Conservation (phyloP, 1,140 invertebrate genomes). For the Atta texana region DNA sequence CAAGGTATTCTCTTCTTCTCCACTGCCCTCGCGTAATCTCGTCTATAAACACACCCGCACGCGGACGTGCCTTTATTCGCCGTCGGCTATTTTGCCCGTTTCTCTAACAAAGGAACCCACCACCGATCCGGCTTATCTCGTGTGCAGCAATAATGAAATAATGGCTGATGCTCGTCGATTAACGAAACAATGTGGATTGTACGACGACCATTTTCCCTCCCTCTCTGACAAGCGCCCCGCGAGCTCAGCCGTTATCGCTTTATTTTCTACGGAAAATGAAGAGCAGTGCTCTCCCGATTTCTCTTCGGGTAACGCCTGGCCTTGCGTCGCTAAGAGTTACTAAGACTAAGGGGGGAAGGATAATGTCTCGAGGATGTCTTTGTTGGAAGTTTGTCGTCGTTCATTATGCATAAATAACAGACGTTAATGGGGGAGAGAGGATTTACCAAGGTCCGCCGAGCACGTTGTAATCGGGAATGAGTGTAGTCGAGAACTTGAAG, state of each 20-base stretch:
- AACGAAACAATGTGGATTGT: conserved; percentile 58
- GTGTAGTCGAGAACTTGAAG: conserved; percentile 48
- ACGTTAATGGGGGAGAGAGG: conserved; percentile 44
- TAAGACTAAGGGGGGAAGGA: conserved; percentile 13
- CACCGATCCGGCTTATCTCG: conserved; percentile 31
- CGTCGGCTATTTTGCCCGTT: conserved; percentile 41
- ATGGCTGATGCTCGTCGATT: conserved; percentile 58
- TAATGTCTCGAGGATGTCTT: conserved; percentile 53
- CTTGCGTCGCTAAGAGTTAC: not conserved
- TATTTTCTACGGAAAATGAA: conserved; percentile 56
- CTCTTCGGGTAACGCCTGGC: not conserved
- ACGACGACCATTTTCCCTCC: conserved; percentile 25
- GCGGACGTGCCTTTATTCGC: conserved; percentile 55
- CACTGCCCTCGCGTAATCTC: conserved; percentile 39
- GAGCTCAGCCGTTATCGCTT: conserved; percentile 39
- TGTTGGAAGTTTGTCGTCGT: conserved; percentile 57
- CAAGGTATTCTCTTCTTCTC: conserved; percentile 3
- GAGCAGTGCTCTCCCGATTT: not conserved
- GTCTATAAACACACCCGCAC: conserved; percentile 54
- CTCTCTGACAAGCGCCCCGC: not conserved
- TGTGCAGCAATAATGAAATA: conserved; percentile 61
- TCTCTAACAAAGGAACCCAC: conserved; percentile 28
- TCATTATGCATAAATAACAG: conserved; percentile 61
- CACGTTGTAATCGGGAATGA: conserved; percentile 56
- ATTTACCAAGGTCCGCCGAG: conserved; percentile 8